Conservation (phyloP, 2,888 invertebrate species). For the Heliconius ismenius region DNA sequence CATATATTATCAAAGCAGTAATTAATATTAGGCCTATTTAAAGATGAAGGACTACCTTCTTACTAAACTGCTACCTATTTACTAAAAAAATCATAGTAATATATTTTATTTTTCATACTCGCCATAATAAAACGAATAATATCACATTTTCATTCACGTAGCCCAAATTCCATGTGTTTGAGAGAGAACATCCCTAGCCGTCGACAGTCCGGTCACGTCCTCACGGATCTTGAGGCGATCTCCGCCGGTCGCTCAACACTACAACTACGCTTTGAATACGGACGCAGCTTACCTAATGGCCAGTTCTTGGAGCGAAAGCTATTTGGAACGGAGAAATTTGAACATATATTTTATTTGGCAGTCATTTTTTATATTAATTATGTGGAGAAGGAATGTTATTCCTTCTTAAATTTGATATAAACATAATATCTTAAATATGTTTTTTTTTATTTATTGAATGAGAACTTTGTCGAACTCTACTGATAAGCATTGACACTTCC, state of each 20-base stretch:
- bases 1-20: no score
- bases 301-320: conserved; percentile 17
- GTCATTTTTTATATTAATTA: neutral
- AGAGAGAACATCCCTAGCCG: conserved; percentile 13
- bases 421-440: no score
- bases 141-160: neutral
- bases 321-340: conserved; percentile 10
- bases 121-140: neutral
- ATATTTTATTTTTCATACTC: neutral
- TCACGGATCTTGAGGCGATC: conserved; percentile 38
- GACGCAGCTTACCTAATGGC: conserved; percentile 30
- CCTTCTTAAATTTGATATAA: no score
- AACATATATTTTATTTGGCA: neutral
- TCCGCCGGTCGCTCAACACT: conserved; percentile 34
- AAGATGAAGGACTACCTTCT: no score
- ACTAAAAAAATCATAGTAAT: neutral
- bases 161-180: neutral
- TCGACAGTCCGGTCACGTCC: conserved; percentile 35
- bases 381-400: neutral
- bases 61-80: no score
- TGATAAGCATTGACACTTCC: no score
- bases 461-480: no score
- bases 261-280: conserved; percentile 33
- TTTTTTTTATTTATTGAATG: no score
- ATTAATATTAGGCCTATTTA: no score